Conservation (phyloP, 2,113 vertebrate species). For the Hippolais icterina region DNA sequence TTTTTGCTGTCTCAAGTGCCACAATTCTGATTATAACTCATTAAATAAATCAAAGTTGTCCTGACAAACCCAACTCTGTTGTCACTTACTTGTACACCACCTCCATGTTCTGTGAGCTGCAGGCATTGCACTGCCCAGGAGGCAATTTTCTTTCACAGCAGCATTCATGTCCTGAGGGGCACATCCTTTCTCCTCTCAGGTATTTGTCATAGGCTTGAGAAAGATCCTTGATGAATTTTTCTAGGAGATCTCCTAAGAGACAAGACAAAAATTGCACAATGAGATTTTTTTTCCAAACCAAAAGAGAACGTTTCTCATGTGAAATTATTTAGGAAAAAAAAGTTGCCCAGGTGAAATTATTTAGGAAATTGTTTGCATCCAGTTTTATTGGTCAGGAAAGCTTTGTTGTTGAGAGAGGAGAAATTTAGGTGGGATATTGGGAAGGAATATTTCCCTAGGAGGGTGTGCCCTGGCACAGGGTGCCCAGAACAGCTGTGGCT, state of each 20-base stretch:
- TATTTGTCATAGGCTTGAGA: conserved; percentile 57
- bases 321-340: background rate
- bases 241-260: conserved; percentile 56
- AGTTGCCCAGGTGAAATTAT: accelerated
- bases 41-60: background rate
- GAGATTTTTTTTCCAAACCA: background rate
- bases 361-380: background rate
- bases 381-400: background rate
- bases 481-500: background rate
- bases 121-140: conserved; percentile 17
- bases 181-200: background rate
- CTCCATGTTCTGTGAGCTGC: background rate
- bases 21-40: background rate
- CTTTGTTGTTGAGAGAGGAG: background rate
- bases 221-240: conserved; percentile 66
- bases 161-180: background rate
- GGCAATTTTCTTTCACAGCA: background rate
- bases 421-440: background rate
- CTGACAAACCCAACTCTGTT: background rate
- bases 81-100: conserved; percentile 49
- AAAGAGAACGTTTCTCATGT: accelerated
- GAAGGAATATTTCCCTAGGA: background rate
- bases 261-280: accelerated
- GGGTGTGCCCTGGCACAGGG: background rate
- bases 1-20: background rate